Evolutionary conservation across 2,888 invertebrate genomes (phyloP).

Genomic region (Lasius platythorax): DNA sequence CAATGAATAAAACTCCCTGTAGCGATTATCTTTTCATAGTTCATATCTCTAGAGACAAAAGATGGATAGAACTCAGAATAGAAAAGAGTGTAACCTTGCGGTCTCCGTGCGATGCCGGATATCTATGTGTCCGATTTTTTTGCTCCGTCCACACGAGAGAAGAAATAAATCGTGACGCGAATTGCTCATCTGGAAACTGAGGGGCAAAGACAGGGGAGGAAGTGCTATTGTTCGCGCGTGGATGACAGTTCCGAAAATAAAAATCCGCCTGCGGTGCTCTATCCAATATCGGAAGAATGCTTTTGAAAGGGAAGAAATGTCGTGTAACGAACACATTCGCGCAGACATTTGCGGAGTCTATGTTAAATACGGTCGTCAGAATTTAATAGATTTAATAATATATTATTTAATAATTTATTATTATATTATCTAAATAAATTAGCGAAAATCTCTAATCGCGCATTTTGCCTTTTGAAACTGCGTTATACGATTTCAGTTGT

Average conservation of each 20-base stretch:
- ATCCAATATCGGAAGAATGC: conserved; percentile 50
- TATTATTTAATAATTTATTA: background rate
- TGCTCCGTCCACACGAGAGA: conserved; percentile 49
- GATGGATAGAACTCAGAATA: conserved; percentile 12
- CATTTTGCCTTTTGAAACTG: background rate
- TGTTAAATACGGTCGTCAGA: conserved; percentile 22
- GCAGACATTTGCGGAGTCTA: conserved; percentile 10
- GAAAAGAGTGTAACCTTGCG: conserved; percentile 65
- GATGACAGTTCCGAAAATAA: conserved; percentile 70
- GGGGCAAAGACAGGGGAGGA: conserved; percentile 58
- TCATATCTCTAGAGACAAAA: conserved; percentile 24
- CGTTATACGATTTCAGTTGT: background rate
- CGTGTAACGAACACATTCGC: conserved; percentile 41
- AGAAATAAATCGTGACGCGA: conserved; percentile 73
- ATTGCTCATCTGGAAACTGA: conserved; percentile 69
- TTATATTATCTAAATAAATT: background rate
- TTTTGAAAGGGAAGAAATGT: conserved; percentile 42
- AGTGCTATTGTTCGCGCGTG: conserved; percentile 68
- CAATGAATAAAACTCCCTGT: background rate
- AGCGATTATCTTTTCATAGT: conserved; percentile 13
- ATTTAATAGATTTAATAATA: background rate
- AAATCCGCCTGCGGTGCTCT: conserved; percentile 60
- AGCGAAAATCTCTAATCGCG: background rate
- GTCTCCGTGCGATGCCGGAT: conserved; percentile 56
- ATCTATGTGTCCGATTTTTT: conserved; percentile 66